phyloP scores from a whole-genome alignment of 2,113 vertebrate genomes.

The Tachycineta bicolor region DNA sequence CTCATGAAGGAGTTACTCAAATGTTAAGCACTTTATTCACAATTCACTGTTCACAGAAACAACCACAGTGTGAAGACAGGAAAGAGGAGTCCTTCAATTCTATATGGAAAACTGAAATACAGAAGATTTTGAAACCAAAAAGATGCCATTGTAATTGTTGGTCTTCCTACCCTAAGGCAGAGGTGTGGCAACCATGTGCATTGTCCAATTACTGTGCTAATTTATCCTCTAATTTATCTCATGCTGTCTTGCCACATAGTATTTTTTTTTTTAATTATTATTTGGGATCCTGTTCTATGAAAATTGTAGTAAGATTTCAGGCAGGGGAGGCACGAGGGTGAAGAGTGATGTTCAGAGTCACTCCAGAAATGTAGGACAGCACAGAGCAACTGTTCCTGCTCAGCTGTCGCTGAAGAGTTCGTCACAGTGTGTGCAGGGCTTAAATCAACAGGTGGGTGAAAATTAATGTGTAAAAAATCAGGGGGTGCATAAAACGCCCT shows the following conservation, averaged over 20 bases:
- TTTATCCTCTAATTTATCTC: background rate
- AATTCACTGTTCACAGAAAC: background rate
- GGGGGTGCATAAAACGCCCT: background rate
- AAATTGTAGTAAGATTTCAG: background rate
- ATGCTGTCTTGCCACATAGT: background rate
- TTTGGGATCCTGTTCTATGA: background rate
- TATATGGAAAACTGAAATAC: background rate
- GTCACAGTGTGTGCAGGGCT: background rate
- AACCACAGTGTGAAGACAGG: background rate
- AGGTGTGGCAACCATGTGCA: background rate
- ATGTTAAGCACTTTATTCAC: conserved; percentile 44
- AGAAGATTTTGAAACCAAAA: background rate
- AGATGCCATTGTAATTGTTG: background rate
- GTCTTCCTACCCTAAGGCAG: background rate
- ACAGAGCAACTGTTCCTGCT: background rate
- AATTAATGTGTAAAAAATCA: background rate
- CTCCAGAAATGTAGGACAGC: background rate
- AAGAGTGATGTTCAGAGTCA: background rate
- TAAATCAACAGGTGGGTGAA: background rate
- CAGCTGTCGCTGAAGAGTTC: background rate
- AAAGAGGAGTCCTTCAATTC: background rate
- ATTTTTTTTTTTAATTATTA: background rate
- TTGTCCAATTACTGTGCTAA: background rate
- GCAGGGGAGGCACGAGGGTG: background rate
- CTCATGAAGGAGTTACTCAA: background rate